Percentiles rank a stretch among this genome's conserved stretches.
Evolutionary conservation across 2,797 vertebrate species (phyloP).

Genomic region (Eurystomus glaucurus): DNA sequence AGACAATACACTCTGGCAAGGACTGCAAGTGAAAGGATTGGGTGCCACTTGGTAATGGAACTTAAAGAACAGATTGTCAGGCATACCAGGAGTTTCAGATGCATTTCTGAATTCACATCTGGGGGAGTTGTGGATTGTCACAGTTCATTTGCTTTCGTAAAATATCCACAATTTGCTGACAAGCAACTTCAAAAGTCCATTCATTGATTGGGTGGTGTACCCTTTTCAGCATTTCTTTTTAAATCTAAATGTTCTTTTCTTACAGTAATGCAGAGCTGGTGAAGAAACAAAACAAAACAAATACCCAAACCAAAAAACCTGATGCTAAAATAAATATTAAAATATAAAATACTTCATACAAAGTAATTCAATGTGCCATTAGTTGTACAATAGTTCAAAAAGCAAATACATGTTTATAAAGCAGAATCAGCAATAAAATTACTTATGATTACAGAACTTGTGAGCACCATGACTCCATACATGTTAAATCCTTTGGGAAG

Average conservation of each 20-base stretch:
- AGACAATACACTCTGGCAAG: conserved; percentile 82
- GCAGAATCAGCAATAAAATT: conserved; percentile 81
- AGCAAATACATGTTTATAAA: conserved; percentile 84
- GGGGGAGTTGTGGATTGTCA: conserved; percentile 89
- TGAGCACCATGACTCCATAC: conserved; percentile 84
- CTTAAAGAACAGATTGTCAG: conserved; percentile 89
- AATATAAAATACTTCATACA: conserved; percentile 87
- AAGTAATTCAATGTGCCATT: conserved; percentile 85
- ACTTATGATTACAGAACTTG: conserved; percentile 79
- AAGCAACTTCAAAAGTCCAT: conserved; percentile 86
- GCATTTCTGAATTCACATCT: conserved; percentile 88
- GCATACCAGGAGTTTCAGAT: conserved; percentile 87
- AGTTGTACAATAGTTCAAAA: conserved; percentile 85
- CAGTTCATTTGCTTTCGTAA: conserved; percentile 86
- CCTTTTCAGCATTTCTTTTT: conserved; percentile 83
- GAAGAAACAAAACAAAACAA: conserved; percentile 64
- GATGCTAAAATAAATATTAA: conserved; percentile 87
- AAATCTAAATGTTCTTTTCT: conserved; percentile 79
- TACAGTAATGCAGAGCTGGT: conserved; percentile 83
- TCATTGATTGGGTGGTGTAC: conserved; percentile 82
- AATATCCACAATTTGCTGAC: conserved; percentile 88
- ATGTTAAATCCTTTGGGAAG: conserved; percentile 85
- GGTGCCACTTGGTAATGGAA: conserved; percentile 86
- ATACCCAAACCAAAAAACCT: conserved; percentile 58
- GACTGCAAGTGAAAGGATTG: conserved; percentile 82